Conservation (phyloP, 2,888 invertebrate genomes). For the Blastobasis adustella region DNA sequence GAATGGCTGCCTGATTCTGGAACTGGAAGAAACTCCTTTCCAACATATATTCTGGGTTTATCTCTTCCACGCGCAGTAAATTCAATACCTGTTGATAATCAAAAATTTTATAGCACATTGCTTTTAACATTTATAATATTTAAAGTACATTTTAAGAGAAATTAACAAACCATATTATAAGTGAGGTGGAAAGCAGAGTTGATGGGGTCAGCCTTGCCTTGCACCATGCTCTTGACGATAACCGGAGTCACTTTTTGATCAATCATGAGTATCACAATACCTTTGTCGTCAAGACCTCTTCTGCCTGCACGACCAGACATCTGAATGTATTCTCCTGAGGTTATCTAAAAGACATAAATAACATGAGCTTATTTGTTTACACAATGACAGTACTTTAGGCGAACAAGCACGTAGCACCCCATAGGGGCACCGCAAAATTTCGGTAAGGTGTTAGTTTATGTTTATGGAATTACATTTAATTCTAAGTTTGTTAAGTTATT, state of each 20-base stretch:
- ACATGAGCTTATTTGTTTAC: too few relatives aligned
- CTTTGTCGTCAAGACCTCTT: conserved; percentile 96
- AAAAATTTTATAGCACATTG: too few relatives aligned
- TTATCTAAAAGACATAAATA: conserved; percentile 67
- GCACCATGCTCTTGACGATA: conserved; percentile 83
- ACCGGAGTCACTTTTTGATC: conserved; percentile 94
- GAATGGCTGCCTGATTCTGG: conserved; percentile 97
- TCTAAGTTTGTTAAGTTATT: too few relatives aligned
- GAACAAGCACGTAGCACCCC: too few relatives aligned
- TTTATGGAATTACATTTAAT: too few relatives aligned
- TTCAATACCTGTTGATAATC: conserved; percentile 70
- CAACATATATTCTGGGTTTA: conserved; percentile 99
- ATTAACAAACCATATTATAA: conserved; percentile 94
- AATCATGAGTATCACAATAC: conserved; percentile 98
- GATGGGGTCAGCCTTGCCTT: conserved; percentile 96
- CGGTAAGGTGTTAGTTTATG: too few relatives aligned
- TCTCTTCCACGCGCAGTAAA: conserved; percentile 96
- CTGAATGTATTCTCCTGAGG: conserved; percentile 99
- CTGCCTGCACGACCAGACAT: conserved; percentile 99
- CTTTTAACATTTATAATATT: too few relatives aligned
- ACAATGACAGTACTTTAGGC: too few relatives aligned
- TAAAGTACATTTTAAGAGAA: background rate
- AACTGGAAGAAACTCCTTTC: conserved; percentile 99
- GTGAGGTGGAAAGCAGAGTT: conserved; percentile 99
- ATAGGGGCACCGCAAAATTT: too few relatives aligned